Evolutionary conservation across 1,140 invertebrate genomes (phyloP), one percentile per base, ranked within the genome.

Genomic region (Belonocnema kinseyi): DNA sequence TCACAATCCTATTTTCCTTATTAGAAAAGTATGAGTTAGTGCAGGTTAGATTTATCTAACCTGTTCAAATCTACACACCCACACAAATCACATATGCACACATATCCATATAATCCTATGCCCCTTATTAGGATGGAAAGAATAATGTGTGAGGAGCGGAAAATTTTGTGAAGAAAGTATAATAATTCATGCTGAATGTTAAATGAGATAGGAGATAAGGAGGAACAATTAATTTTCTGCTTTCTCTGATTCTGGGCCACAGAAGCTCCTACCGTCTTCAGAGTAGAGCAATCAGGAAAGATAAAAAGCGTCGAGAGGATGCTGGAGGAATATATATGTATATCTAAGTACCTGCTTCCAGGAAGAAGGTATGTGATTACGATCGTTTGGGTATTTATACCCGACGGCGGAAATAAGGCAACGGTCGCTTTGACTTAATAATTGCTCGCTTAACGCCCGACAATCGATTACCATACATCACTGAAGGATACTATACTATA

Each of bases 311-410:
- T 19, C 21, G 17, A 19, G 54, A 21, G 21, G 17, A 58, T 58
- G 21, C n/a, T 19, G 17, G 16, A 54, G 16, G 17, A 54, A 54
- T 16, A 54, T 17, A 54, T 54, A 54, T 76, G 79, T 79, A 77
- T 61, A 85, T 73, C 77, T 72, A 85, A 80, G 77, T 81, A 54
- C 73, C 78, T 51, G 78, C 82, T 82, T 85, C 76, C 46, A 83
- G 75, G 79, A 77, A 82, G 56, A 80, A 81, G 77, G 79, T 72
- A 75, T 79, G 78, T 80, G 80, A 83, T 85, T 83, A 82, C 77
- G 77, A 82, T 85, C 82, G 74, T 79, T 33, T 4, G 26, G 26
- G 26, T 33, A 33, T 33, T 5, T 5, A 80, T 81, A 75, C 80
- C 54, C 77, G 70, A 79, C 26, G 26, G 26, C 78, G 77, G 80